Evolutionary conservation across 2,888 invertebrate genomes (phyloP), one percentile per base, ranked within the genome.

Genomic region (Priocnemis perturbator): DNA sequence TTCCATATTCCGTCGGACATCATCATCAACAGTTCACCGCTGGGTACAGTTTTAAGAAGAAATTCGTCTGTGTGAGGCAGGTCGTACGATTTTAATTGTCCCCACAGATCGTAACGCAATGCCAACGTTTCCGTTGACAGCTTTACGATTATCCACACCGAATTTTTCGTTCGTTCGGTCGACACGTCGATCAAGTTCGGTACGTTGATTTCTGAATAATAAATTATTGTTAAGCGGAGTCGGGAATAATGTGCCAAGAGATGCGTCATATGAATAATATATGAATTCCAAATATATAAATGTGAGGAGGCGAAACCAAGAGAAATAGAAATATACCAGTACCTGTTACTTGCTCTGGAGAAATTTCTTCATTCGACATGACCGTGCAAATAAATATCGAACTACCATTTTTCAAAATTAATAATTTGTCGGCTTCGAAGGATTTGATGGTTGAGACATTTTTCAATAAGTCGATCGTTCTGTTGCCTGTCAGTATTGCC

Each of bases 1-100:
- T 77, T 81, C 86, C 86, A 87, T 37, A 87, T 67, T 15, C 86
- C 86, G 55, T 86, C 81, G 4, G 78, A 79, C 23, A 82, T 69
- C 3, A 83, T 56, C 17, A 87, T 63, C 9, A 87, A 45, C 1
- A 85, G 68, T 60, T 87, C 84, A 26, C 76, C 60, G 47, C 75
- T 81, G 0, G 78, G 75, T 0, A 67, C 30, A 17, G 57, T 61
- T 20, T 60, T 77, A 56, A 79, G 60, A 2, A 57, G 4, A 23
- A 83, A 78, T 0, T 60, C 55, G 7, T 72, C 67, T 0, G 76
- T 69, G 3, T 67, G 71, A 0, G 84, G 82, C 7, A 86, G 61
- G 17, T 72, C 45, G 44, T 77, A 81, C 59, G 76, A 60, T 21
- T 79, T 75, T 21, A 83, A 60, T 20, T 76, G 71, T 0, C 56